Evolutionary conservation across 2,113 vertebrate species (phyloP), one percentile per base, ranked within the genome.

Genomic region (Hippocampus barbouri): DNA sequence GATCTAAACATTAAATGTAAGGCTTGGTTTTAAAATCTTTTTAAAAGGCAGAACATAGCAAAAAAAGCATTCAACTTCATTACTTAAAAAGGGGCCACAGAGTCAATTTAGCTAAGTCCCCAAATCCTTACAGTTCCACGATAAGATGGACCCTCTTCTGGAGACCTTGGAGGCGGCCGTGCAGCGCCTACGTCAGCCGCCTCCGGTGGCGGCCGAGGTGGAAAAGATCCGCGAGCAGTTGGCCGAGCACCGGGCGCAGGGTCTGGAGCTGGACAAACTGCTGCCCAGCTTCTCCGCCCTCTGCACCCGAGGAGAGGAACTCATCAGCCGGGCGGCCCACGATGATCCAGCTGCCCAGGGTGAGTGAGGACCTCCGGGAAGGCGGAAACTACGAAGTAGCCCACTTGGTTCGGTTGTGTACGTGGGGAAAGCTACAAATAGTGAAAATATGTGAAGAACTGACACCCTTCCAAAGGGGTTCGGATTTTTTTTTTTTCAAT

Each of bases 221-320:
- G 97, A 99, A 0, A 99, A 99, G 91, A 98, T 99, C 91, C 90
- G 97, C 40, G 97, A 99, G 85, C 97, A 98, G 89, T 94, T 99
- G 88, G 90, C 91, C 0, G 97, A 99, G 64, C 98, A 98, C 79
- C 94, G 96, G 15, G 91, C 90, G 2, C 89, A 96, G 51, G 91
- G 93, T 0, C 83, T 98, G 91, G 97, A 99, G 89, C 93, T 98
- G 83, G 97, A 99, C 89, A 99, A 99, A 72, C 94, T 98, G 83
- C 94, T 98, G 85, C 96, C 97, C 0, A 96, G 96, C 76, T 99
- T 99, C 34, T 95, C 96, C 20, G 95, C 95, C 0, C 93, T 99
- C 41, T 96, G 94, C 43, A 87, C 89, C 83, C 94, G 97, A 0
- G 97, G 97, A 27, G 97, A 98, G 8, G 96, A 99, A 81, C 94